Evolutionary conservation across 2,888 invertebrate species (phyloP).

Genomic region (Phalera bucephala): DNA sequence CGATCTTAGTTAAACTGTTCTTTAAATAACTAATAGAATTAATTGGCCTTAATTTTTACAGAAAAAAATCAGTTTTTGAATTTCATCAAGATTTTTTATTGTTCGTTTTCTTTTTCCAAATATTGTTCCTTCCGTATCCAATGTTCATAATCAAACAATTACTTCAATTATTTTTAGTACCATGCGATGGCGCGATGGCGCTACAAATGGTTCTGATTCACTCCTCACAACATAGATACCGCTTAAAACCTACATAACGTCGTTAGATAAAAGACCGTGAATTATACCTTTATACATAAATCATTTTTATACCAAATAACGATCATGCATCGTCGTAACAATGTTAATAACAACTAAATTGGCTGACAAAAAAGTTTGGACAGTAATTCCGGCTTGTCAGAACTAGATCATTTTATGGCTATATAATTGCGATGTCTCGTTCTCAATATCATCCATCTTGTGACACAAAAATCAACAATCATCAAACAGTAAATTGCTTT

Average conservation of each 20-base stretch:
- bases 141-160: too few relatives aligned
- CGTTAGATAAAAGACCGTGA: not conserved
- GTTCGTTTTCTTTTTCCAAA: not conserved
- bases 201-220: not conserved
- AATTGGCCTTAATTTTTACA: not conserved
- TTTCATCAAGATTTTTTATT: too few relatives aligned
- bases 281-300: not conserved
- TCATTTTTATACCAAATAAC: not conserved
- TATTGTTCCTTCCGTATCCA: too few relatives aligned
- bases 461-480: slow-evolving; percentile 36
- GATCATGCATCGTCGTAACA: not conserved
- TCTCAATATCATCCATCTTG: slow-evolving; percentile 23
- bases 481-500: slow-evolving; percentile 31
- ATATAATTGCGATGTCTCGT: slow-evolving; percentile 9
- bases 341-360: too few relatives aligned
- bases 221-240: not conserved
- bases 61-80: too few relatives aligned
- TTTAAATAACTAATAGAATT: not conserved
- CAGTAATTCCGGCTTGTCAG: not conserved
- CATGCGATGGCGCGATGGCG: too few relatives aligned
- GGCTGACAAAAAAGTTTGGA: not conserved
- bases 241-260: not conserved
- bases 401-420: not conserved
- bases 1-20: slow-evolving; percentile 14
- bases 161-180: too few relatives aligned